These are phyloP conservation scores for Lagopus leucura DNA, from an alignment of 2,113 vertebrate genomes.

Conservation along the genomic window DNA sequence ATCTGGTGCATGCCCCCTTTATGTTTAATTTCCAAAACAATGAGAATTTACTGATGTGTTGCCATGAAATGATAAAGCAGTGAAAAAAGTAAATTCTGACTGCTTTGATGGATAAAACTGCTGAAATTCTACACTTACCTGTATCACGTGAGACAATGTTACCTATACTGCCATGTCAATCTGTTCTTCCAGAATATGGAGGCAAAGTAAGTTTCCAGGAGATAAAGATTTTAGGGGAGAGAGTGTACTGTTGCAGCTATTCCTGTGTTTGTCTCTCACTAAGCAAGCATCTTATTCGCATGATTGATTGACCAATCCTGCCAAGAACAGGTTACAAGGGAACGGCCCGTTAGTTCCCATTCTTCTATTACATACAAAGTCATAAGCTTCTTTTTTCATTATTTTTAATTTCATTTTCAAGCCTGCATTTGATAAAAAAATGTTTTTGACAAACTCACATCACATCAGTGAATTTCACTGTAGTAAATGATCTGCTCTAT, in stretches of 20 bases:
- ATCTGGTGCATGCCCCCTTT: not conserved
- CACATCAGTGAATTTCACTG: not conserved
- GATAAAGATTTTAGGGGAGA: constrained; percentile 5
- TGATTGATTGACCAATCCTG: constrained; percentile 62
- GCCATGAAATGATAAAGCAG: not conserved
- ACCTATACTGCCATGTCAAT: constrained; percentile 53
- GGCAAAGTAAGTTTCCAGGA: constrained; percentile 46
- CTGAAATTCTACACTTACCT: not conserved
- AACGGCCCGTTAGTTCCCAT: constrained; percentile 6
- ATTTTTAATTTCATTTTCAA: constrained; percentile 70
- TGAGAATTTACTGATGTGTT: not conserved
- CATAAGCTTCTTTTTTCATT: constrained; percentile 51
- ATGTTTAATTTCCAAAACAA: not conserved
- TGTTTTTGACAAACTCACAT: constrained; percentile 2
- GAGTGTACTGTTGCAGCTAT: not conserved
- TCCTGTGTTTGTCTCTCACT: constrained; percentile 32
- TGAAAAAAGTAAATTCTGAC: not conserved
- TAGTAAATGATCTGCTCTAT: not conserved
- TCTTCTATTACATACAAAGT: constrained; percentile 59
- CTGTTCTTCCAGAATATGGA: constrained; percentile 29
- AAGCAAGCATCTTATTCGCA: constrained; percentile 72
- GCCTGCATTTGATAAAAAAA: constrained; percentile 31
- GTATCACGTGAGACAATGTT: constrained; percentile 47
- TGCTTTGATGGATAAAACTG: not conserved
- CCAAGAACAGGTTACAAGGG: not conserved